These are phyloP conservation scores for Salpingus planirostris DNA, from an alignment of 2,888 invertebrate species.

Conservation along the genomic window DNA sequence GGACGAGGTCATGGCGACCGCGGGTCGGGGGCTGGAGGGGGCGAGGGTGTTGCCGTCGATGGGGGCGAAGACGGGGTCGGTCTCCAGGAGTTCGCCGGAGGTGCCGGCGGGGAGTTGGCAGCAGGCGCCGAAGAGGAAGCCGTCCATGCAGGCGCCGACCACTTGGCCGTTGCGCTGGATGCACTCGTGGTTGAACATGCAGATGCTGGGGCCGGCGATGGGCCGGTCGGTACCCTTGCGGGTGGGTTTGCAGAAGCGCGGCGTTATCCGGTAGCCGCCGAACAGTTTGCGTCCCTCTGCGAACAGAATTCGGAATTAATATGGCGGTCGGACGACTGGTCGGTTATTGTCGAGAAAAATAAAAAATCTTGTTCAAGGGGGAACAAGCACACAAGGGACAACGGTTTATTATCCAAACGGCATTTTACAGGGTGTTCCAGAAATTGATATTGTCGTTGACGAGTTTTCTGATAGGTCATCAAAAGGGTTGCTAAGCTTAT, in stretches of 20 bases:
- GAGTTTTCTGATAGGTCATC: too few species aligned
- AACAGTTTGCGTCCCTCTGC: conserved; percentile 60
- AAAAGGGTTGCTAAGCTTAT: too few species aligned
- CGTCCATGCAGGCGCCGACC: conserved; percentile 86
- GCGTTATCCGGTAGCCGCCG: conserved; percentile 80
- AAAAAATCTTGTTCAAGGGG: too few species aligned
- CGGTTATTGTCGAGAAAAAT: too few species aligned
- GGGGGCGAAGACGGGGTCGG: conserved; percentile 19
- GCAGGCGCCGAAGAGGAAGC: conserved; percentile 86
- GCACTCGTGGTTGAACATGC: conserved; percentile 93
- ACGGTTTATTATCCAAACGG: too few species aligned
- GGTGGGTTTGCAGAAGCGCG: conserved; percentile 67
- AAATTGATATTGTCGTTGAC: too few species aligned
- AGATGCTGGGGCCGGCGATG: conserved; percentile 65
- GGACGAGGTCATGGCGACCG: conserved; percentile 25
- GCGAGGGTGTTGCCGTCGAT: conserved; percentile 21
- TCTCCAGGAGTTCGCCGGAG: conserved; percentile 32
- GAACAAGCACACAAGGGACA: too few species aligned
- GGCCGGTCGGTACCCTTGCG: conserved; percentile 51
- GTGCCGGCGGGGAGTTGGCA: conserved; percentile 60
- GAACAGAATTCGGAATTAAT: too few species aligned
- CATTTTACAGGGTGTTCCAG: too few species aligned
- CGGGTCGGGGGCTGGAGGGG: conserved; percentile 11
- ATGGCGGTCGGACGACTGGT: too few species aligned
- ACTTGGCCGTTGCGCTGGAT: conserved; percentile 68